These are phyloP conservation scores for Cichlasoma orientale DNA, from an alignment of 2,797 vertebrate species.

Conservation along the genomic window DNA sequence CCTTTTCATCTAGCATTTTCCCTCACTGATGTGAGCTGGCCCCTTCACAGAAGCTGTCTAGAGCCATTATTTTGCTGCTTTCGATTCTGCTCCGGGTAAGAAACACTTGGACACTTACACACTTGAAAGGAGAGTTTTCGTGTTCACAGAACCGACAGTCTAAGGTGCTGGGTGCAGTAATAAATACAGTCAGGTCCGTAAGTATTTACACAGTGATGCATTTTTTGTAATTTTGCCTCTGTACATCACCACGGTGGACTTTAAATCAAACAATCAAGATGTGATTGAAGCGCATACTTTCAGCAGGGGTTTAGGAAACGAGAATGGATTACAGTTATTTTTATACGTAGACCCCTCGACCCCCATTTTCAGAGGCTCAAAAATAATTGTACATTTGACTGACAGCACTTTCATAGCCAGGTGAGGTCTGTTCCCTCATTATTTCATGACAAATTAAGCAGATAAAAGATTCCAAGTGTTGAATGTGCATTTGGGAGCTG, in stretches of 20 bases:
- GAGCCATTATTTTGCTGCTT: constrained; percentile 67
- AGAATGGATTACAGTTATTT: neutral
- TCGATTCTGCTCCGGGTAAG: constrained; percentile 62
- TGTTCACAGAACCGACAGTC: constrained; percentile 1
- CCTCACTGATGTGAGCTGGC: constrained; percentile 62
- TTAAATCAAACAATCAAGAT: constrained; percentile 1
- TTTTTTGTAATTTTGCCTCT: neutral
- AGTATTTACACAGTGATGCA: neutral
- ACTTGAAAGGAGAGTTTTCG: constrained; percentile 4
- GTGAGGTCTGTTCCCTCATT: neutral
- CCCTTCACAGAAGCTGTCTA: constrained; percentile 67
- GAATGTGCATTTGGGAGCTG: neutral
- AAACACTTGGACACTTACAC: constrained; percentile 55
- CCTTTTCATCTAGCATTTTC: constrained; percentile 79
- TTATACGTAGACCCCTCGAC: neutral
- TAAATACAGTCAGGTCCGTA: neutral
- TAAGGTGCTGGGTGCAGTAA: neutral
- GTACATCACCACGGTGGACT: neutral
- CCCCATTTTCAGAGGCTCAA: neutral
- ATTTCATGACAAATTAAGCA: constrained; percentile 8
- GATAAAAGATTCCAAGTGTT: neutral
- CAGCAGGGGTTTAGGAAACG: neutral
- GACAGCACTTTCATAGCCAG: neutral
- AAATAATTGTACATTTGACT: neutral
- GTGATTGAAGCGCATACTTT: neutral